Evolutionary conservation across 92 coral and sea anemone species (phyloP).

Genomic region (Porites cylindrica): DNA sequence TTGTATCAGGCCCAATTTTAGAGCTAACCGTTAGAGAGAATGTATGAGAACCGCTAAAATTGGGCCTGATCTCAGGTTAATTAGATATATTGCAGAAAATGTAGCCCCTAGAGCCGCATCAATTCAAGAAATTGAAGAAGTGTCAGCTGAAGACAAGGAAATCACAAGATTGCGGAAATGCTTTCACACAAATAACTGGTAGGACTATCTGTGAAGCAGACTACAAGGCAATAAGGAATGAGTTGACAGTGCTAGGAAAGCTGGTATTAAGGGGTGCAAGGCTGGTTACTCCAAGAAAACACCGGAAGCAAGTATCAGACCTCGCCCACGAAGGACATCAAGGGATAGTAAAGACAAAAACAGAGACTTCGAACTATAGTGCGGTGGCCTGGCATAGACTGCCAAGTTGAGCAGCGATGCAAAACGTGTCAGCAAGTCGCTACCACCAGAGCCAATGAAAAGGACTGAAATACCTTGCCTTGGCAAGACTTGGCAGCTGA

Average conservation of each 20-base stretch:
- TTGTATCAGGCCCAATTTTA: no score
- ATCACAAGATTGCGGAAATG: no score
- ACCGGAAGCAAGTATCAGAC: neutral
- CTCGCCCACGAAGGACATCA: slow-evolving; percentile 15
- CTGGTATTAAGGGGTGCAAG: neutral
- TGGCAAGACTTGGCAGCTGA: slow-evolving; percentile 10
- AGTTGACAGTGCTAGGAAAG: slow-evolving; percentile 15
- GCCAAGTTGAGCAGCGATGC: neutral
- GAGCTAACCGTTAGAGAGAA: no score
- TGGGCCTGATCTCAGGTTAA: no score
- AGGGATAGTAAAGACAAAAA: neutral
- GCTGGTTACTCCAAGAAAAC: neutral
- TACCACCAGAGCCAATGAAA: neutral
- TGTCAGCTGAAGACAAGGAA: no score
- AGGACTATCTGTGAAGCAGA: neutral
- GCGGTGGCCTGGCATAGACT: neutral
- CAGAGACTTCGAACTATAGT: neutral
- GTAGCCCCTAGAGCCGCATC: no score
- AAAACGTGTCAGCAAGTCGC: neutral
- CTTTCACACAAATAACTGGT: neutral
- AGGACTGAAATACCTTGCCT: neutral
- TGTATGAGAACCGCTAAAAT: no score
- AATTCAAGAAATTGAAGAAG: no score
- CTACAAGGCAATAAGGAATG: neutral
- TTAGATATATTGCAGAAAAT: no score